These are phyloP conservation scores for Megaceryle maxima DNA, from an alignment of 2,113 vertebrate genomes.

Conservation along the genomic window DNA sequence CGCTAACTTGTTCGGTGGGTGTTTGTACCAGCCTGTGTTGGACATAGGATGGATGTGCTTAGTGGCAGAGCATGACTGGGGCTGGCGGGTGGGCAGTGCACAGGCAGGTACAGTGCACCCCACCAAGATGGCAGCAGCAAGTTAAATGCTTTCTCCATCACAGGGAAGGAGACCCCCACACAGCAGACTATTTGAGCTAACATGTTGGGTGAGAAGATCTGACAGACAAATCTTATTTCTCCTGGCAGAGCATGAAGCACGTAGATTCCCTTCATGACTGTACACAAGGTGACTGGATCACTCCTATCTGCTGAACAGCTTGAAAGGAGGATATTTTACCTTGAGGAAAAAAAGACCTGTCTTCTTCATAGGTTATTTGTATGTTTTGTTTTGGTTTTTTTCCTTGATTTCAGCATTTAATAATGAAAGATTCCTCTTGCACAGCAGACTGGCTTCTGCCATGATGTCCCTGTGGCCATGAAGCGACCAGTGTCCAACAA, in stretches of 20 bases:
- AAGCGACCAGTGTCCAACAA: background rate
- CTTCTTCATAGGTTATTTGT: background rate
- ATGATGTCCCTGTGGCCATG: background rate
- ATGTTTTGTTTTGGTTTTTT: background rate
- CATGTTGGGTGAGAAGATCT: background rate
- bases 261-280: background rate
- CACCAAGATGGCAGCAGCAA: background rate
- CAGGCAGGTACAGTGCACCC: background rate
- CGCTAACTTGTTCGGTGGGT: accelerated
- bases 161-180: background rate
- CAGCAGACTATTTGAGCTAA: background rate
- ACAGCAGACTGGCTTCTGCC: background rate
- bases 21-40: accelerated
- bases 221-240: slow-evolving; percentile 9
- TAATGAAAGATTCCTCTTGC: background rate
- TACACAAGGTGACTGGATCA: background rate
- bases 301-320: background rate
- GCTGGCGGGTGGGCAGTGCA: background rate
- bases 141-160: background rate
- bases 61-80: accelerated
- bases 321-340: background rate
- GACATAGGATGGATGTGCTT: background rate
- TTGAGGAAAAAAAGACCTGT: background rate
- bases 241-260: background rate
- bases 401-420: background rate